phyloP scores from a whole-genome alignment of 1,140 invertebrate genomes.

The Philaenus spumarius region DNA sequence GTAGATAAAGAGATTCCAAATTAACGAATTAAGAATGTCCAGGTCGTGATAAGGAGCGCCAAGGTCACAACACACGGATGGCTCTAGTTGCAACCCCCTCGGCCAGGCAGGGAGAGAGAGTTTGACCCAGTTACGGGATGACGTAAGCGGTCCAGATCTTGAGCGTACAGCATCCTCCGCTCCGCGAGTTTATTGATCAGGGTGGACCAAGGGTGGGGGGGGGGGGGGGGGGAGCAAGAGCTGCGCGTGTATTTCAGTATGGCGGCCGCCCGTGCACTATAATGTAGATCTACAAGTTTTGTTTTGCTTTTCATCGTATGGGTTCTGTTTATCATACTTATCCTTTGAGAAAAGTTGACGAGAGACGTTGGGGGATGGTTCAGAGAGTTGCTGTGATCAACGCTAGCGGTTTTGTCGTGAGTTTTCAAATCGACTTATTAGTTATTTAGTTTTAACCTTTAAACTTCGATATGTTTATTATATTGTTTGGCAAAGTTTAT shows the following conservation, averaged over 20 bases:
- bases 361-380: not conserved
- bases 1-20: too few species aligned
- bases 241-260: not conserved
- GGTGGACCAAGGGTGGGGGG: not conserved
- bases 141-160: too few species aligned
- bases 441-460: not conserved
- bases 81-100: too few species aligned
- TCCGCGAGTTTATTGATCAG: not conserved
- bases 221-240: not conserved
- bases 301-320: not conserved
- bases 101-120: too few species aligned
- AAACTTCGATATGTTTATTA: not conserved
- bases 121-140: too few species aligned
- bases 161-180: not conserved
- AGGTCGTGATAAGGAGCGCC: too few species aligned
- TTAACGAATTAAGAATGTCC: too few species aligned
- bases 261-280: not conserved
- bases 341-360: constrained; percentile 3
- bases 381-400: constrained; percentile 12
- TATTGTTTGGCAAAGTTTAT: too few species aligned
- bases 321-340: constrained; percentile 9
- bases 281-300: not conserved
- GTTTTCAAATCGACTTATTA: not conserved
- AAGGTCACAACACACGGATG: too few species aligned
- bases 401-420: constrained; percentile 8